Evolutionary conservation across 1,140 invertebrate genomes (phyloP).

Genomic region (Zeugodacus cucurbitae): DNA sequence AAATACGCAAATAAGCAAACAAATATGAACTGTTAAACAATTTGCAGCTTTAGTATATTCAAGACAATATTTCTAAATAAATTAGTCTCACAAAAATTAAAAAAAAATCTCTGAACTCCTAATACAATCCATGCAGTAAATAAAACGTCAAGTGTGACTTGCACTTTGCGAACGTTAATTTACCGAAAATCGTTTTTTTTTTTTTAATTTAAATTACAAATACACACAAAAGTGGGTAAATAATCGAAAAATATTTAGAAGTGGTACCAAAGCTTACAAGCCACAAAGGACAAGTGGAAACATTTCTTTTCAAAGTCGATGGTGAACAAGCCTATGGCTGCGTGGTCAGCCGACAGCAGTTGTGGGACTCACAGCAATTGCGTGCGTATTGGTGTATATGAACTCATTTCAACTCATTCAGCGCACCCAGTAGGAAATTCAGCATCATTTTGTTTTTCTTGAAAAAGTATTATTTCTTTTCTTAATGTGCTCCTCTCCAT

Average conservation of each 20-base stretch:
- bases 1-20: too few species aligned
- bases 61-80: too few species aligned
- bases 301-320: background rate
- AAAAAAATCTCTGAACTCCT: background rate
- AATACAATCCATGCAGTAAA: too few species aligned
- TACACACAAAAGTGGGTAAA: background rate
- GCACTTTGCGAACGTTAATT: background rate
- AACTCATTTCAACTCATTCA: background rate
- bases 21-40: too few species aligned
- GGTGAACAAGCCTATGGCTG: background rate
- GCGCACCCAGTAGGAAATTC: background rate
- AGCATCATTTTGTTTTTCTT: too few species aligned
- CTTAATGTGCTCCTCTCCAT: too few species aligned
- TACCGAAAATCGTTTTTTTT: background rate
- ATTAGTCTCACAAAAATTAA: background rate
- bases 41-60: too few species aligned
- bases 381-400: background rate
- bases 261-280: background rate
- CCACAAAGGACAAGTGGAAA: background rate
- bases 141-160: background rate
- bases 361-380: background rate
- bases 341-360: background rate
- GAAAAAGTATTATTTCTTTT: too few species aligned
- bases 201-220: too few species aligned
- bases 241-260: background rate